Percentiles rank a stretch among this genome's conserved stretches.
phyloP scores from a whole-genome alignment of 2,797 vertebrate genomes.

The Sciurus carolinensis region DNA sequence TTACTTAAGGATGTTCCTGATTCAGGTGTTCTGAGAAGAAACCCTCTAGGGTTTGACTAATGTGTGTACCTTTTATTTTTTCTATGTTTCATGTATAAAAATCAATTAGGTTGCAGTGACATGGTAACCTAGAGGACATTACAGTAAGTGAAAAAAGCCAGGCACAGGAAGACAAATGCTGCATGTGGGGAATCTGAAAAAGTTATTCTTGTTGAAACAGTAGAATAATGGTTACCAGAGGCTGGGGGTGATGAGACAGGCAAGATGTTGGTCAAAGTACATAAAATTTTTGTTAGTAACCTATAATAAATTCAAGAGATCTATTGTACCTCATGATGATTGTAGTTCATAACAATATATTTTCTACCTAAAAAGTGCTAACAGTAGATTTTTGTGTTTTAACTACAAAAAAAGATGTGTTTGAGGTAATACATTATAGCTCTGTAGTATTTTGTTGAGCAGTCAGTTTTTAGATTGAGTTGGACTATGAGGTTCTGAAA shows the following conservation, averaged over 20 bases:
- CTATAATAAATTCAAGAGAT: not conserved
- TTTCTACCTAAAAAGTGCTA: not conserved
- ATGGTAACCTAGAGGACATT: not conserved
- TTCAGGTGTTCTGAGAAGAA: not conserved
- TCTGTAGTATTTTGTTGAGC: not conserved
- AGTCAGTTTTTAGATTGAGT: conserved; percentile 17
- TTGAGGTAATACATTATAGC: not conserved
- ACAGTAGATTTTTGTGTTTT: not conserved
- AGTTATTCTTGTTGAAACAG: not conserved
- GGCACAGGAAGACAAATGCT: not conserved
- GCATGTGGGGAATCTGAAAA: not conserved
- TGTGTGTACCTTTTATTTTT: not conserved
- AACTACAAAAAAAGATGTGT: not conserved
- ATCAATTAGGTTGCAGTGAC: not conserved
- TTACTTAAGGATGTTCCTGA: conserved; percentile 14
- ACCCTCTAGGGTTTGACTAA: not conserved
- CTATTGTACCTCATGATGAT: not conserved
- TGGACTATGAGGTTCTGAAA: not conserved
- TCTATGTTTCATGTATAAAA: conserved; percentile 24
- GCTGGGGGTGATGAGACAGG: no score
- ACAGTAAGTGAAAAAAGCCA: not conserved
- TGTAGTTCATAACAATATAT: not conserved
- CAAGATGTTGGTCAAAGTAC: not conserved
- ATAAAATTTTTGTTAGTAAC: not conserved
- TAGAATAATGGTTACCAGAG: not conserved